These are phyloP conservation scores for Plutella xylostella DNA, from an alignment of 2,888 invertebrate genomes.

Conservation along the genomic window DNA sequence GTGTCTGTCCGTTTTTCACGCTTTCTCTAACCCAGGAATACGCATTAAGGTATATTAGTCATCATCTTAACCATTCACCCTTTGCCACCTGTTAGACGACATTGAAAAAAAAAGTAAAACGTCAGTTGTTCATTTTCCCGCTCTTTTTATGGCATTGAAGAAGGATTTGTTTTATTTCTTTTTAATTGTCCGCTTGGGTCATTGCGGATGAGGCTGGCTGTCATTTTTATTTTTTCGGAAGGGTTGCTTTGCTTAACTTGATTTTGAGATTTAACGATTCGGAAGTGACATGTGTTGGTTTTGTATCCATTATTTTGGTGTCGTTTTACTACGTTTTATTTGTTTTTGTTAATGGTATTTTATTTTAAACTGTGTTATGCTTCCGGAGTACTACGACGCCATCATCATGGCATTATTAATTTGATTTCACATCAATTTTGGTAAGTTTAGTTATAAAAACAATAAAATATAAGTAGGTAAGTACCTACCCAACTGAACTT, in stretches of 20 bases:
- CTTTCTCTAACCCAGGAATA: conserved; percentile 42
- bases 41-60: conserved; percentile 42
- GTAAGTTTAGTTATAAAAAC: neutral
- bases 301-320: neutral
- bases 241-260: too few relatives aligned
- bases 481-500: neutral
- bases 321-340: neutral
- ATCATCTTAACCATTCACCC: conserved; percentile 33
- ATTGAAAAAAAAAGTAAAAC: conserved; percentile 34
- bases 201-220: conserved; percentile 32
- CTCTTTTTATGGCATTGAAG: conserved; percentile 34
- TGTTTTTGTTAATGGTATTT: neutral
- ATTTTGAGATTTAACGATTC: too few relatives aligned
- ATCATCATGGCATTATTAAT: neutral
- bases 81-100: conserved; percentile 53
- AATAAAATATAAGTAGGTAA: neutral
- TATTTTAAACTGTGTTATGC: neutral
- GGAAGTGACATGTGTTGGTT: too few relatives aligned
- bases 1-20: too few relatives aligned
- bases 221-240: conserved; percentile 24
- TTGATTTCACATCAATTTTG: too few relatives aligned
- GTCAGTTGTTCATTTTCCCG: conserved; percentile 57
- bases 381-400: too few relatives aligned
- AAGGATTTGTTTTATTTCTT: conserved; percentile 68
- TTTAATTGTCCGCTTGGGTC: conserved; percentile 58